phyloP scores from a whole-genome alignment of 2,113 vertebrate genomes.

The Indri indri region DNA sequence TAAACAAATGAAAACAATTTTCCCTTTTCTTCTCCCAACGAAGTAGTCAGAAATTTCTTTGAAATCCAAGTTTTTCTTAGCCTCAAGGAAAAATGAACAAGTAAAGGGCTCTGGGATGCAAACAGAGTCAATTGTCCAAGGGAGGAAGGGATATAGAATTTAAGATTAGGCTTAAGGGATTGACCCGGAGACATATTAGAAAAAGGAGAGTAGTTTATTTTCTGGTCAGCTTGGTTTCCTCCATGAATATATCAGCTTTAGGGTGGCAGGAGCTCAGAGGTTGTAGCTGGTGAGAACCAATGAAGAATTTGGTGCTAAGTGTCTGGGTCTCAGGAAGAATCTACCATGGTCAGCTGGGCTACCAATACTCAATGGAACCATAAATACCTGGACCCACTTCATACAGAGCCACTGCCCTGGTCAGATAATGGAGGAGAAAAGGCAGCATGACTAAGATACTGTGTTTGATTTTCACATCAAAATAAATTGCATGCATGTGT shows the following conservation, averaged over 20 bases:
- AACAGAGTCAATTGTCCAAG: neutral
- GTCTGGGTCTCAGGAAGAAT: neutral
- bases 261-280: neutral
- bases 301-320: neutral
- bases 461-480: neutral
- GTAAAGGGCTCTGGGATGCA: neutral
- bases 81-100: neutral
- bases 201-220: neutral
- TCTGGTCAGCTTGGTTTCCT: neutral
- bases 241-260: neutral
- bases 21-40: neutral
- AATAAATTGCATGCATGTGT: neutral
- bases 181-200: neutral
- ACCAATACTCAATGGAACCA: neutral
- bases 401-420: neutral
- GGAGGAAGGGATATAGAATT: neutral
- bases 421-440: neutral
- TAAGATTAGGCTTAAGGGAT: neutral
- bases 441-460: neutral
- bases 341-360: neutral
- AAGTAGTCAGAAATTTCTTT: neutral
- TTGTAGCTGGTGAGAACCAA: neutral
- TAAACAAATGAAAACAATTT: constrained; percentile 15
- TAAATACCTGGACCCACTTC: neutral
- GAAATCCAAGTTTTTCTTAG: neutral